Evolutionary conservation across 1,140 invertebrate genomes (phyloP), one percentile per base, ranked within the genome.

Genomic region (Hesperophylax magnus): DNA sequence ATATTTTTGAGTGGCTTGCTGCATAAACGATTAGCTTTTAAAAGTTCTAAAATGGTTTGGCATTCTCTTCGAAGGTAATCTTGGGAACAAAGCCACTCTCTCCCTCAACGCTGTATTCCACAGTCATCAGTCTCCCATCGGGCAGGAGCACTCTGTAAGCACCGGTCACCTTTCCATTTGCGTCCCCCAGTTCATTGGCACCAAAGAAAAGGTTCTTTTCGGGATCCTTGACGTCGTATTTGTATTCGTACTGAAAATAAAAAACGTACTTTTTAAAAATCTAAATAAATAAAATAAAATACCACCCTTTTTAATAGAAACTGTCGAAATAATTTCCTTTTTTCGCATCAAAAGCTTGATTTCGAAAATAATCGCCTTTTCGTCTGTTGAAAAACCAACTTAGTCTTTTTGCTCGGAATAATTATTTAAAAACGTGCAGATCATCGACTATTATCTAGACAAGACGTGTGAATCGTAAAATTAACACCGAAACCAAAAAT

Each of bases 151-250:
- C 93, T 80, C 91, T 91, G 86, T 94, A 94, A 24, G 90, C 91
- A 14, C 93, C 93, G 52, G 89, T 86, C 15, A 92, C 93, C 81
- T 92, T 91, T 72, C 93, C 93, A 76, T 88, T 88, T 3, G 90
- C 91, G 78, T 93, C 92, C 0, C 93, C 92, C 20, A 88, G 85
- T 87, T 94, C 93, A 75, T 92, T 92, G 65, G 93, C 91, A 15
- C 93, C 93, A 85, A 92, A 94, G 87, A 92, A 93, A 20, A 92
- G 89, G 76, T 91, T 88, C 75, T 92, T 92, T 81, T 92, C 91
- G 79, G 91, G 91, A 85, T 94, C 93, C 86, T 94, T 93, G n/a
- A 94, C 93, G 86, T 93, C 92, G 84, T 93, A 94, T 86, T 93
- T 91, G 86, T 92, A 94, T 85, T 93, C 91, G 82, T 94, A 94